phyloP scores from a whole-genome alignment of 2,888 invertebrate genomes.

The Elysia crispata region DNA sequence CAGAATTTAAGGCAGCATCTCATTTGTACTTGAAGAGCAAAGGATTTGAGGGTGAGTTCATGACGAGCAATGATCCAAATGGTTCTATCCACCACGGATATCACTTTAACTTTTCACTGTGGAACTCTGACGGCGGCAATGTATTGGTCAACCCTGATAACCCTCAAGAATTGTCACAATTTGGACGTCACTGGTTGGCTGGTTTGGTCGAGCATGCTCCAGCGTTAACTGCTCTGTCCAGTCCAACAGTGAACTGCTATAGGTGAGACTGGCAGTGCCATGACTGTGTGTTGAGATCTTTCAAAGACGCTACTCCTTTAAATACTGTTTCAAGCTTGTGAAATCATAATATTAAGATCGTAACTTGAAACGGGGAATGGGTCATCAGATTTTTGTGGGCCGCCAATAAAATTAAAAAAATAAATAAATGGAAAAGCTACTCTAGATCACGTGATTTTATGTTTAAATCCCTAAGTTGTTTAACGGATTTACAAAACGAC shows the following conservation, averaged over 20 bases:
- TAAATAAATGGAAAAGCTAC: too few species aligned
- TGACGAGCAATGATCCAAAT: constrained; percentile 17
- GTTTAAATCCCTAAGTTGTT: too few species aligned
- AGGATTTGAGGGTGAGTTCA: constrained; percentile 27
- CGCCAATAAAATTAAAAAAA: too few species aligned
- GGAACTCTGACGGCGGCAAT: constrained; percentile 33
- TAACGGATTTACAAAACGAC: too few species aligned
- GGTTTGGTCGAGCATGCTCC: constrained; percentile 38
- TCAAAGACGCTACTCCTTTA: too few species aligned
- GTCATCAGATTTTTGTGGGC: too few species aligned
- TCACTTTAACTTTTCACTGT: constrained; percentile 44
- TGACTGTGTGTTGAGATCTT: too few species aligned
- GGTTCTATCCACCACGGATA: not conserved
- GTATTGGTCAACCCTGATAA: constrained; percentile 29
- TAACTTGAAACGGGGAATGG: too few species aligned
- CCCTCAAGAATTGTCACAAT: constrained; percentile 15
- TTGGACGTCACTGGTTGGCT: constrained; percentile 45
- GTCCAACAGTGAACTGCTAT: constrained; percentile 47
- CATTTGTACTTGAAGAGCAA: constrained; percentile 11
- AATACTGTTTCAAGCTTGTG: too few species aligned
- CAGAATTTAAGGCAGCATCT: constrained; percentile 21
- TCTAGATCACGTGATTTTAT: too few species aligned
- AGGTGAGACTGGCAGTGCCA: constrained; percentile 1
- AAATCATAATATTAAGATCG: too few species aligned
- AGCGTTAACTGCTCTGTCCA: constrained; percentile 32